Conservation (phyloP, 2,888 invertebrate species). For the Pinctada fucata region DNA sequence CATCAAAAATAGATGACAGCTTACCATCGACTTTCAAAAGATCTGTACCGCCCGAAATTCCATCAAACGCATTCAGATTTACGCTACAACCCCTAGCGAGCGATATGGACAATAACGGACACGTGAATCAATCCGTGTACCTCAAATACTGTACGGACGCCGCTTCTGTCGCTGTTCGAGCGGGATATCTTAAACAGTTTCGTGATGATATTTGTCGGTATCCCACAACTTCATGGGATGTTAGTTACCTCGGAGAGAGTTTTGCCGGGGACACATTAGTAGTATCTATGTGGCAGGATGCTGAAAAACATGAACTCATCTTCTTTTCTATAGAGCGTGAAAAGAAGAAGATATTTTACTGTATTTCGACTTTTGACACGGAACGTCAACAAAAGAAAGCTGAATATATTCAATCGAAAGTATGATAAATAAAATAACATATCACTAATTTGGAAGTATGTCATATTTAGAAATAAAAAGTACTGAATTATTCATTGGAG, state of each 20-base stretch:
- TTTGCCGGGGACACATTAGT: conserved; percentile 14
- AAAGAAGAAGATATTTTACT: no score
- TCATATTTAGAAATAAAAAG: no score
- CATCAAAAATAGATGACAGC: background rate
- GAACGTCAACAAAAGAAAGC: no score
- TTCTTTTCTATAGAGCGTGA: no score
- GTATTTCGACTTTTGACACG: no score
- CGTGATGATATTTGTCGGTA: conserved; percentile 31
- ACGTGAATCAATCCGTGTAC: conserved; percentile 31
- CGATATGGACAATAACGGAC: conserved; percentile 29
- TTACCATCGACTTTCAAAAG: background rate
- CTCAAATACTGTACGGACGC: conserved; percentile 32
- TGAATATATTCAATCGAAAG: no score
- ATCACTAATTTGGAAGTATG: no score
- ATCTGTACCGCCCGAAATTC: background rate
- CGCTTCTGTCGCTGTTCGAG: conserved; percentile 15
- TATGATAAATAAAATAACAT: no score
- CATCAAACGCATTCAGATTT: conserved; percentile 8
- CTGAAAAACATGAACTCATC: no score
- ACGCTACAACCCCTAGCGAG: conserved; percentile 14
- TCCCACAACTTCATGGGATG: conserved; percentile 2
- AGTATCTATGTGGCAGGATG: conserved; percentile 25
- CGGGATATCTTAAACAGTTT: conserved; percentile 12
- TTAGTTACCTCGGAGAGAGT: conserved; percentile 29
- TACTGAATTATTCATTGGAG: no score